A percentile compares a stretch with the other conserved stretches of the same genome.
Conservation (phyloP, 2,888 invertebrate genomes). For the Oxycera nigricornis region DNA sequence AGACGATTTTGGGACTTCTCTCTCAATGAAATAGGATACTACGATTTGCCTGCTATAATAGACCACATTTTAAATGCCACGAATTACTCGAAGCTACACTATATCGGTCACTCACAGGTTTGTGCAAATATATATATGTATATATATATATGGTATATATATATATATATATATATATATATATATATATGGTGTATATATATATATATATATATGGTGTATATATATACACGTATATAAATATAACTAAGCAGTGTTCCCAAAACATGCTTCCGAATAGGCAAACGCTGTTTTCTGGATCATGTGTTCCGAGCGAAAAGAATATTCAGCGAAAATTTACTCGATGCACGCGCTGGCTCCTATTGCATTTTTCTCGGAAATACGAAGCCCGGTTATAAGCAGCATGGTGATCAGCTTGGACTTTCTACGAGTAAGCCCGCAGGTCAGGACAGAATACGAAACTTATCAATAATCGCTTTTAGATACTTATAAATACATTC, state of each 20-base stretch:
- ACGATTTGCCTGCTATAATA: constrained; percentile 66
- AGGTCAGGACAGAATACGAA: no score
- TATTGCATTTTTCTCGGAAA: constrained; percentile 64
- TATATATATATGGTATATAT: no score
- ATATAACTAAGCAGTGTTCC: not conserved
- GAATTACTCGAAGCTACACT: constrained; percentile 62
- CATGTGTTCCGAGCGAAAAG: constrained; percentile 64
- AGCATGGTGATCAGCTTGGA: constrained; percentile 57
- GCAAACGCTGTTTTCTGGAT: constrained; percentile 69
- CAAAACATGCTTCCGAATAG: constrained; percentile 58
- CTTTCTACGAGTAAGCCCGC: constrained; percentile 58
- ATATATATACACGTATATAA: not conserved
- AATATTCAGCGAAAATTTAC: constrained; percentile 65
- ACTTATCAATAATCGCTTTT: not conserved
- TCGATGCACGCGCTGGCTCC: constrained; percentile 67
- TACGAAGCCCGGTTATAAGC: constrained; percentile 60
- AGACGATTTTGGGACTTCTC: constrained; percentile 44
- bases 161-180: no score
- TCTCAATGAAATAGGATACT: constrained; percentile 66
- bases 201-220: no score
- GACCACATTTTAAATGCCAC: constrained; percentile 62
- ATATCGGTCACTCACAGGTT: constrained; percentile 66
- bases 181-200: no score
- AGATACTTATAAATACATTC: constrained; percentile 5
- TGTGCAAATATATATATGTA: no score